A percentile compares a stretch with the other conserved stretches of the same genome.
Conservation (phyloP, 2,113 vertebrate genomes). For the Cheirogaleus medius region DNA sequence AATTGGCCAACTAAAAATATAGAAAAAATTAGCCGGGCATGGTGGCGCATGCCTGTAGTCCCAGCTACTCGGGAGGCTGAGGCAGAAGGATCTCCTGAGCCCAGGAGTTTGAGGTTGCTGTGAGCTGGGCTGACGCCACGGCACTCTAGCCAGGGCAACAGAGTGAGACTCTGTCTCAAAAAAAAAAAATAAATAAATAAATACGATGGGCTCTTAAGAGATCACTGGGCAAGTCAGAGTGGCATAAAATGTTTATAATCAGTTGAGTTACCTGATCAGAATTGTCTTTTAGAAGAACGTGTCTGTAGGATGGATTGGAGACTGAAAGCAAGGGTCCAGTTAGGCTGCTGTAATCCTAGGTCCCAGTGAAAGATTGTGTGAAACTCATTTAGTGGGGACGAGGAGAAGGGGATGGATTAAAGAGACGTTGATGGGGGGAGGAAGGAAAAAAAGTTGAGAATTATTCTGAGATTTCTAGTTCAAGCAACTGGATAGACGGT, state of each 20-base stretch:
- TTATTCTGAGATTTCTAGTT: constrained; percentile 37
- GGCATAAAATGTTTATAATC: background rate
- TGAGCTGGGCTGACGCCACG: no score
- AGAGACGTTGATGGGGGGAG: background rate
- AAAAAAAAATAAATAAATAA: no score
- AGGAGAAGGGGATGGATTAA: background rate
- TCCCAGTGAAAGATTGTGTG: background rate
- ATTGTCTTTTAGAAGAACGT: background rate
- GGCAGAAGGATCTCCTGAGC: no score
- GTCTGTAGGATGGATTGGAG: background rate
- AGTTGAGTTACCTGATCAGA: background rate
- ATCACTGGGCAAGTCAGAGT: background rate
- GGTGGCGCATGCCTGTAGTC: no score
- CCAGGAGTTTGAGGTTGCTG: no score
- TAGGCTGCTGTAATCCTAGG: background rate
- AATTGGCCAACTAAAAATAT: no score
- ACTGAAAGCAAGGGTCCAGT: background rate
- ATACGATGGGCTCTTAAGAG: background rate
- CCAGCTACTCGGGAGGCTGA: no score
- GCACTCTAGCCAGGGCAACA: no score
- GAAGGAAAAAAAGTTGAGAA: background rate
- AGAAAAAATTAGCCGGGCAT: no score
- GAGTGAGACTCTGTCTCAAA: no score
- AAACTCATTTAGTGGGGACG: background rate
- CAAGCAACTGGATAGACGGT: background rate